Evolutionary conservation across 2,113 vertebrate genomes (phyloP), one percentile per base, ranked within the genome.

Genomic region (Nothobranchius kuhntae): DNA sequence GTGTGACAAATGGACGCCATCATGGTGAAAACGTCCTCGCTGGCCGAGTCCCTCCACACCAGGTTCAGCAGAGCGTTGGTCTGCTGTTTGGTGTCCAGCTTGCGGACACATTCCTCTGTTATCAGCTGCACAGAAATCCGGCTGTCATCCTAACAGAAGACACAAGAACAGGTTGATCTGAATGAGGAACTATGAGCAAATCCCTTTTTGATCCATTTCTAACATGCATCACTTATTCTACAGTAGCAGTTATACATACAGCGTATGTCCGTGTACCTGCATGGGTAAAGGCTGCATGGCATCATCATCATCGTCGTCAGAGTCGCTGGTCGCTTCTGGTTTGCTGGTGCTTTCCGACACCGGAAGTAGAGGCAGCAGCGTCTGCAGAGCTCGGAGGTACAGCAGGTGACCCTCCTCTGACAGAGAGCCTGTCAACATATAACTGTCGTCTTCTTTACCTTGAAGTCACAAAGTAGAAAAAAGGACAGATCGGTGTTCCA

Each of bases 1-100:
- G 96, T 98, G 92, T 99, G 98, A 87, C 97, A 98, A 87, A 99
- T 93, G 15, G 95, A 96, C 0, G 98, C 97, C 98, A 93, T 92
- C 93, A 91, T 92, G 52, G 93, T 93, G 84, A 93, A 93, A 61
- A 98, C 92, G 61, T 98, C 96, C 83, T 99, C 97, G 15, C 96
- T 95, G 73, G 96, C 97, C 0, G 96, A 95, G 81, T 98, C 97
- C 82, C 96, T 93, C 98, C 98, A 97, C 53, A 99, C 98, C 93
- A 98, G 93, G 81, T 93, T 95, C 51, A 99, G 78, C 1, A 99
- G 85, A 3, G 96, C 92, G 30, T 95, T 98, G 3, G 98, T 99
- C 91, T 99, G 98, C 71, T 95, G 95, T 77, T 98, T 98, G 0
- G 95, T 95, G 79, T 99, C 98, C 91, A 99, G 62, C 74, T 98